These are phyloP conservation scores for Cacatua alba DNA, from an alignment of 2,113 vertebrate species.

Conservation along the genomic window DNA sequence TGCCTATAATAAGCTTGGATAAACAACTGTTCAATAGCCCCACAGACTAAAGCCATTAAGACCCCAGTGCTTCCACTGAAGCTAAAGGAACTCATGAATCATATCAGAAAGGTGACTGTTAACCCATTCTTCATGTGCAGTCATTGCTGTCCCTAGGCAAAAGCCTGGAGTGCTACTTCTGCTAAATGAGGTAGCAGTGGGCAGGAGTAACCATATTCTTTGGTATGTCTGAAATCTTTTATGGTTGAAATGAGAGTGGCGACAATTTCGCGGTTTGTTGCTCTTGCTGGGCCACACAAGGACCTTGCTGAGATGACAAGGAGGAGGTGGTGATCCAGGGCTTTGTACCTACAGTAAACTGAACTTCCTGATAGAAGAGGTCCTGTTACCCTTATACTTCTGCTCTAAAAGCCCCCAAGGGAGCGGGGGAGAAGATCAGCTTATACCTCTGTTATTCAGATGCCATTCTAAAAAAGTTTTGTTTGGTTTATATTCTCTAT, in stretches of 20 bases:
- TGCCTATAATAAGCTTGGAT: conserved; percentile 55
- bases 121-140: neutral
- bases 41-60: conserved; percentile 22
- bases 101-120: neutral
- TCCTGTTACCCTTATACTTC: neutral
- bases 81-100: neutral
- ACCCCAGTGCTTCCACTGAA: neutral
- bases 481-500: neutral
- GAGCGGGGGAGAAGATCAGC: neutral
- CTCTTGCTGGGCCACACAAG: neutral
- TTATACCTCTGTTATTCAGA: neutral
- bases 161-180: neutral
- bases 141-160: neutral
- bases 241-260: neutral
- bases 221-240: neutral
- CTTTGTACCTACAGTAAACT: neutral
- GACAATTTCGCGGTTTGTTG: neutral
- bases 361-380: neutral
- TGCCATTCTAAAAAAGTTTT: neutral
- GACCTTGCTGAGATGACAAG: neutral
- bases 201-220: neutral
- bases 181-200: neutral
- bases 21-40: conserved; percentile 52
- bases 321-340: neutral
- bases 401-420: neutral